A percentile compares a stretch with the other conserved stretches of the same genome.
Evolutionary conservation across 1,140 invertebrate genomes (phyloP).

Genomic region (Planococcus citri): DNA sequence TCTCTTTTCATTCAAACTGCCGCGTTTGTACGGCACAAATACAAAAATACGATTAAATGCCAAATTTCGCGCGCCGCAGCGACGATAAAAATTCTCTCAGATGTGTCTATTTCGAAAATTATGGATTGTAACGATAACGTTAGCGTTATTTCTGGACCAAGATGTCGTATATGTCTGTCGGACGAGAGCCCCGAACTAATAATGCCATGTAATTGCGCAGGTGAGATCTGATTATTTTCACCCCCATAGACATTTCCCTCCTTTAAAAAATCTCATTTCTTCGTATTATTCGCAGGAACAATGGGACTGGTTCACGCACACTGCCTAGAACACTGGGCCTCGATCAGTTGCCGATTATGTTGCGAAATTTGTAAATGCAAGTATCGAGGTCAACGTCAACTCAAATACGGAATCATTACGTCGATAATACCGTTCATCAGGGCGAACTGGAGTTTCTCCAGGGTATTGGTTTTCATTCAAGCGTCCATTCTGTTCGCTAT

Average conservation of each 20-base stretch:
- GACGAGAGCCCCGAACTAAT: neutral
- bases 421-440: neutral
- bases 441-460: neutral
- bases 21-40: no score
- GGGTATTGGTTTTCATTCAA: neutral
- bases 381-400: neutral
- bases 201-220: neutral
- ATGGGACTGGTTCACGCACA: neutral
- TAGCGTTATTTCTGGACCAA: neutral
- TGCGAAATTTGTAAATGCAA: constrained; percentile 17
- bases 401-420: neutral
- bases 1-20: no score
- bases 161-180: constrained; percentile 9
- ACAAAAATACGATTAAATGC: no score
- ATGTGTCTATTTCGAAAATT: neutral
- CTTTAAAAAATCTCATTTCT: neutral
- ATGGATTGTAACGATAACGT: constrained; percentile 1
- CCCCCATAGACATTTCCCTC: no score
- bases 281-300: neutral
- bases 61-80: no score
- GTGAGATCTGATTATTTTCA: neutral
- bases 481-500: neutral
- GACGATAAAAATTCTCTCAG: no score
- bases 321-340: neutral
- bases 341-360: neutral